Conservation (phyloP, 2,797 vertebrate genomes). For the Morus bassanus region DNA sequence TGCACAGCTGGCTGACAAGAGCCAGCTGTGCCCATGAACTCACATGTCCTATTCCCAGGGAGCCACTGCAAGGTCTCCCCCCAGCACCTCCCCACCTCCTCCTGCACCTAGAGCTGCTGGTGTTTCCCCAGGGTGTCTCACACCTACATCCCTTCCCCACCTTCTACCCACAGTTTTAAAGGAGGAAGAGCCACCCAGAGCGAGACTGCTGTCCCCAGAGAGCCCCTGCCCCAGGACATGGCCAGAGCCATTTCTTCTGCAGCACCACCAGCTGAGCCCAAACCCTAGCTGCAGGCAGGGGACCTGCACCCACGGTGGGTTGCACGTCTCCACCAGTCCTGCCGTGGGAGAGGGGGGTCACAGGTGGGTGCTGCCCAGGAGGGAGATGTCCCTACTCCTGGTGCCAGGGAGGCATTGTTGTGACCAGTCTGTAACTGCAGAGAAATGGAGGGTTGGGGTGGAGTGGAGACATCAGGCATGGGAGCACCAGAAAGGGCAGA, state of each 20-base stretch:
- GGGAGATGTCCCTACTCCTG: neutral
- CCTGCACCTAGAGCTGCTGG: neutral
- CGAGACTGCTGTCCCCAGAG: no score
- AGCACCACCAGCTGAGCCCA: neutral
- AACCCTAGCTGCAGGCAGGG: neutral
- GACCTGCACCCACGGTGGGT: neutral
- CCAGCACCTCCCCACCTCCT: neutral
- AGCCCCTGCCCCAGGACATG: neutral
- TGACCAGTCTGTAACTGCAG: neutral
- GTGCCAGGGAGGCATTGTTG: neutral
- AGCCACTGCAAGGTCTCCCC: neutral
- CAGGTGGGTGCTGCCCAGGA: neutral
- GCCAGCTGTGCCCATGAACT: neutral
- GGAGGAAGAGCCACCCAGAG: neutral
- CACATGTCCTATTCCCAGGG: fast-evolving
- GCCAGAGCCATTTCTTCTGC: neutral
- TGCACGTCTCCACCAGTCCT: neutral
- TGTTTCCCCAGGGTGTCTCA: neutral
- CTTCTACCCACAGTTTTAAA: neutral
- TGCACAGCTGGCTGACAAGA: neutral
- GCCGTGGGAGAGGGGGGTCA: neutral
- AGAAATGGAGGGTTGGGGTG: neutral
- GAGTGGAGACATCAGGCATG: neutral
- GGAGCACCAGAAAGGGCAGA: neutral
- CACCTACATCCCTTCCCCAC: neutral